phyloP scores from a whole-genome alignment of 2,797 vertebrate species.

The Cryptoblepharus egeriae region DNA sequence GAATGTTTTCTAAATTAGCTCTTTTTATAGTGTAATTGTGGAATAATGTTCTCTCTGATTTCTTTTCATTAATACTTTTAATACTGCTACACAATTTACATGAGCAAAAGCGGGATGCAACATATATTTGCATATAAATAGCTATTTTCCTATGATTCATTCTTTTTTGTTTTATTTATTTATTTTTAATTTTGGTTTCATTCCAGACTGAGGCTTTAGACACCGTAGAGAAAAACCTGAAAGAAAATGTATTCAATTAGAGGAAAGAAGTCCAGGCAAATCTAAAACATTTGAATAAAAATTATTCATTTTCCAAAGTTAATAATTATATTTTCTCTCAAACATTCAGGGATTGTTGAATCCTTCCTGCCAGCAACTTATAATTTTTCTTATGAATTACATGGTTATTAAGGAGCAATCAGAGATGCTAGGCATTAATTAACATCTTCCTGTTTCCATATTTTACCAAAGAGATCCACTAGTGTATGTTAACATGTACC shows the following conservation, averaged over 20 bases:
- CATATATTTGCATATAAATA: constrained; percentile 55
- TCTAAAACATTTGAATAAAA: neutral
- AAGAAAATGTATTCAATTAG: neutral
- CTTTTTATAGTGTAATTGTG: constrained; percentile 29
- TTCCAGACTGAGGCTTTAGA: constrained; percentile 29
- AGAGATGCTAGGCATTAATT: neutral
- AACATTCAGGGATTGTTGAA: neutral
- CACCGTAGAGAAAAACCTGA: constrained; percentile 27
- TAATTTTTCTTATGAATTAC: neutral
- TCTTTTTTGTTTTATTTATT: constrained; percentile 20
- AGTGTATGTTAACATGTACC: neutral
- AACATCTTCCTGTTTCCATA: constrained; percentile 16
- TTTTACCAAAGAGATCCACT: neutral
- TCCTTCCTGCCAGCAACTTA: constrained; percentile 2
- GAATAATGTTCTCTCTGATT: constrained; percentile 28
- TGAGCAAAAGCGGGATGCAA: constrained; percentile 23
- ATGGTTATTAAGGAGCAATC: neutral
- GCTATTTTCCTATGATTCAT: constrained; percentile 33
- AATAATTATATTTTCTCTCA: constrained; percentile 10
- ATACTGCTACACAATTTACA: constrained; percentile 30
- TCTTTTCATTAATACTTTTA: constrained; percentile 31
- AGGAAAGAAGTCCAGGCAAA: constrained; percentile 6
- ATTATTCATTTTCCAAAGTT: neutral
- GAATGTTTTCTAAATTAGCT: constrained; percentile 24
- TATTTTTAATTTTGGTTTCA: constrained; percentile 21